Evolutionary conservation across 2,797 vertebrate species (phyloP).

Genomic region (Luscinia luscinia): DNA sequence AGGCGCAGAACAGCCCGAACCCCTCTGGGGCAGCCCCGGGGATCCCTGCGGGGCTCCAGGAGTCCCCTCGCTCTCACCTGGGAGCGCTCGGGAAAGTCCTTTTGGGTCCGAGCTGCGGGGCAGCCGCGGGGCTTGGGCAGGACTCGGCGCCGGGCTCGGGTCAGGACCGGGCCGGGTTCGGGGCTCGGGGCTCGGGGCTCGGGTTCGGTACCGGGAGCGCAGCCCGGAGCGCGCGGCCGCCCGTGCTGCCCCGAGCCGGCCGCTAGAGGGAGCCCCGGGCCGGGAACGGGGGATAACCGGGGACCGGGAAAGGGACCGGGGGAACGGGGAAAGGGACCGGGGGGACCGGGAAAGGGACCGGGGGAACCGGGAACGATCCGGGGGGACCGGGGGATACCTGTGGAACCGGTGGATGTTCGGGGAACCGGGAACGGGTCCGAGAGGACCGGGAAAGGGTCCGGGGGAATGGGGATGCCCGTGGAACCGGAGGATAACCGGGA

Average conservation of each 20-base stretch:
- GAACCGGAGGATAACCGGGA: too few species aligned
- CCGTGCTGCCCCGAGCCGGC: not conserved
- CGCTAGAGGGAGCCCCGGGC: slow-evolving; percentile 13
- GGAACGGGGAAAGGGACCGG: too few species aligned
- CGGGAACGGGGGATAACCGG: not conserved
- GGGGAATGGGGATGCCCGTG: too few species aligned
- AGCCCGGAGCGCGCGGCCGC: too few species aligned
- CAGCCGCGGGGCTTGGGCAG: not conserved
- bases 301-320: too few species aligned
- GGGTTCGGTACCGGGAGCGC: not conserved
- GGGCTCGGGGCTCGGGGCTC: not conserved
- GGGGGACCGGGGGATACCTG: not conserved
- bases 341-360: too few species aligned
- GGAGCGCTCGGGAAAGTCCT: rapidly evolving
- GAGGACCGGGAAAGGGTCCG: too few species aligned
- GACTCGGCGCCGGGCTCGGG: not conserved
- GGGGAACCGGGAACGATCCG: too few species aligned
- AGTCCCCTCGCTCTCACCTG: not conserved
- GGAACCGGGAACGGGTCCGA: too few species aligned
- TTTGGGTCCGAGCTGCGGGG: too few species aligned
- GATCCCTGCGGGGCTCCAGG: too few species aligned
- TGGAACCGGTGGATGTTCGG: rapidly evolving
- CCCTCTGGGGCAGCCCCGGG: not conserved
- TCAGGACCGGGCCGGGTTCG: not conserved
- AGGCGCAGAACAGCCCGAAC: rapidly evolving